These are phyloP conservation scores for Drosophila pseudotakahashii DNA, from an alignment of 2,888 invertebrate species.

Conservation along the genomic window DNA sequence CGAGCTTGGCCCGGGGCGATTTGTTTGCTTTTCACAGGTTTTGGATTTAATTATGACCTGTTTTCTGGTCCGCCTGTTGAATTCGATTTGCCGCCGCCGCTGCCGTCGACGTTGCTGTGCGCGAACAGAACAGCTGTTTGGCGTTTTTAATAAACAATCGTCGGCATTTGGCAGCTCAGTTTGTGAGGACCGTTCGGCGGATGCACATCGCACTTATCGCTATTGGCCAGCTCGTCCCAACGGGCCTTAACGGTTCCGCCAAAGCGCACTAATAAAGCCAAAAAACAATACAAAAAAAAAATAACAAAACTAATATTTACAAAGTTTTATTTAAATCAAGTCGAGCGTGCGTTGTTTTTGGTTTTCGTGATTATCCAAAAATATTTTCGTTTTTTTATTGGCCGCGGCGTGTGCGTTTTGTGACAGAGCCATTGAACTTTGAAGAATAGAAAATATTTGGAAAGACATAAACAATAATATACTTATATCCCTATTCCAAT, in stretches of 20 bases:
- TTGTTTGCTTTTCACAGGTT: slow-evolving; percentile 37
- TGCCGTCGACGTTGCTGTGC: slow-evolving; percentile 14
- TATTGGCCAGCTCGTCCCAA: slow-evolving; percentile 43
- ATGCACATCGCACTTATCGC: slow-evolving; percentile 62
- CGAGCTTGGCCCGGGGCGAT: slow-evolving; percentile 30
- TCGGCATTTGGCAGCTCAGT: slow-evolving; percentile 59
- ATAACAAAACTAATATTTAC: background rate
- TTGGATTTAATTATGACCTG: slow-evolving; percentile 60
- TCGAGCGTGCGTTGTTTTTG: slow-evolving; percentile 24
- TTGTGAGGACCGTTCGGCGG: slow-evolving; percentile 67
- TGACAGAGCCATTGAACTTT: slow-evolving; percentile 39
- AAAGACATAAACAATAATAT: slow-evolving; percentile 27
- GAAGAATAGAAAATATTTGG: slow-evolving; percentile 20
- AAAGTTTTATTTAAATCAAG: slow-evolving; percentile 4
- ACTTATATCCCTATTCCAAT: slow-evolving; percentile 21
- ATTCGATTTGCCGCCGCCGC: slow-evolving; percentile 24
- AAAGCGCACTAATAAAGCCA: slow-evolving; percentile 20
- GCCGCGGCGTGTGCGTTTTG: slow-evolving; percentile 35
- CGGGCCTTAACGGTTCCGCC: slow-evolving; percentile 59
- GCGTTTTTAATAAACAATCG: slow-evolving; percentile 75
- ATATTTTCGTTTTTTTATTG: slow-evolving; percentile 42
- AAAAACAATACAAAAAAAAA: background rate
- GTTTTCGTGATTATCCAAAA: slow-evolving; percentile 16
- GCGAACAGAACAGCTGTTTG: slow-evolving; percentile 72
- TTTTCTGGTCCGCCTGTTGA: slow-evolving; percentile 55